These are phyloP conservation scores for human (Homo sapiens) DNA, from an alignment of 2,113 vertebrate genomes.

Conservation along the genomic window DNA sequence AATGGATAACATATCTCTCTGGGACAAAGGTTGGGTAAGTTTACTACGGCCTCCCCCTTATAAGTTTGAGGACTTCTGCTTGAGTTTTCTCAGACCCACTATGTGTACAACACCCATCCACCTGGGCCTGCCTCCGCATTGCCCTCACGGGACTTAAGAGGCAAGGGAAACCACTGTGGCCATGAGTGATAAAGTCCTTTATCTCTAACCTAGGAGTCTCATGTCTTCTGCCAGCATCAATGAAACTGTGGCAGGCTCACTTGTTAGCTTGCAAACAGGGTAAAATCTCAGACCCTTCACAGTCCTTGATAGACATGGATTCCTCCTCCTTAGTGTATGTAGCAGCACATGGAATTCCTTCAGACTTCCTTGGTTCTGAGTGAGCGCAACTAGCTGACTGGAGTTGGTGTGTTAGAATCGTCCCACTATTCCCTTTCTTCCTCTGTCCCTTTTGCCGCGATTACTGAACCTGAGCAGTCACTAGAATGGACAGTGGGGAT, in stretches of 20 bases:
- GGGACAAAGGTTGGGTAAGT: background rate
- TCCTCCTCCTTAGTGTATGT: background rate
- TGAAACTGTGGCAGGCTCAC: background rate
- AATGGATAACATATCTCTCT: background rate
- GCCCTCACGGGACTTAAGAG: background rate
- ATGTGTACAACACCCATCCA: background rate
- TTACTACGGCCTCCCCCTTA: background rate
- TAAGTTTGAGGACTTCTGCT: background rate
- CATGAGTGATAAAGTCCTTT: background rate
- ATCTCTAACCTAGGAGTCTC: background rate
- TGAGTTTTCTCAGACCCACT: background rate
- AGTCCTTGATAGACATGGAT: background rate
- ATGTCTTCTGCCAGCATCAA: background rate
- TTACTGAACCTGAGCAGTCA: background rate
- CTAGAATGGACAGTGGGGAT: background rate
- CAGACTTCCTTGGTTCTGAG: background rate
- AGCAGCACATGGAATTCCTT: background rate
- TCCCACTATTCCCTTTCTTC: background rate
- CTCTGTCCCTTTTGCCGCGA: too few relatives aligned
- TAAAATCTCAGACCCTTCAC: background rate
- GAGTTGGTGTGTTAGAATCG: background rate
- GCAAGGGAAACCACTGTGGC: background rate
- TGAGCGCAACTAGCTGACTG: background rate
- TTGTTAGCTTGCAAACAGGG: background rate
- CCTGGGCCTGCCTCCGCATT: background rate